Evolutionary conservation across 1,140 invertebrate genomes (phyloP).

Genomic region (Adelges cooleyi): DNA sequence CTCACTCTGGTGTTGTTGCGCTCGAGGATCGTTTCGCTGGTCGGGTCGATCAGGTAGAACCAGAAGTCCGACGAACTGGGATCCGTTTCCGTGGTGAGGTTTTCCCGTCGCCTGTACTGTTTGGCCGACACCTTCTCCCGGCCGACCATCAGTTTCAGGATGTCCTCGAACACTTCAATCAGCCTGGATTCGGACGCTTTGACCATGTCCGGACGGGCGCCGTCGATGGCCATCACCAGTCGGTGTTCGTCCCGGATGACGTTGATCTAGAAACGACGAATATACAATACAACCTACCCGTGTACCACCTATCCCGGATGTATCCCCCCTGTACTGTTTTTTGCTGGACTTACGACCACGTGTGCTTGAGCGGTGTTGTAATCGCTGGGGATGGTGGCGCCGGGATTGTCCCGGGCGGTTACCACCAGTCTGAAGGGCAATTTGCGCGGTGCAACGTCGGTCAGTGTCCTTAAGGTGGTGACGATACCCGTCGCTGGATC

Average conservation of each 20-base stretch:
- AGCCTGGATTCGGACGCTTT: conserved; percentile 52
- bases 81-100: conserved; percentile 58
- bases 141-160: conserved; percentile 59
- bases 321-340: not conserved
- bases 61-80: conserved; percentile 68
- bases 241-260: conserved; percentile 55
- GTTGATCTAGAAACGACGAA: conserved; percentile 45
- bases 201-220: conserved; percentile 58
- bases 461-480: conserved; percentile 56
- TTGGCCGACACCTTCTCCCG: conserved; percentile 62
- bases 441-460: conserved; percentile 47
- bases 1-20: conserved; percentile 57
- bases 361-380: conserved; percentile 50
- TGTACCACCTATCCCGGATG: too few relatives aligned
- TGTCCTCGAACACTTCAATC: conserved; percentile 56
- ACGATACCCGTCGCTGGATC: conserved; percentile 60
- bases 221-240: conserved; percentile 63
- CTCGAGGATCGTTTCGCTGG: conserved; percentile 57
- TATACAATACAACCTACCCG: too few relatives aligned
- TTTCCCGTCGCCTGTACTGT: conserved; percentile 50
- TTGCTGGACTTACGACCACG: conserved; percentile 51
- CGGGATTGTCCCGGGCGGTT: conserved; percentile 61
- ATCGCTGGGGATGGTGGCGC: conserved; percentile 37
- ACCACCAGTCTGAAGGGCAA: conserved; percentile 64
- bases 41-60: conserved; percentile 74